Evolutionary conservation across 2,113 vertebrate species (phyloP), one percentile per base, ranked within the genome.

Genomic region (Neopipo cinnamomea): DNA sequence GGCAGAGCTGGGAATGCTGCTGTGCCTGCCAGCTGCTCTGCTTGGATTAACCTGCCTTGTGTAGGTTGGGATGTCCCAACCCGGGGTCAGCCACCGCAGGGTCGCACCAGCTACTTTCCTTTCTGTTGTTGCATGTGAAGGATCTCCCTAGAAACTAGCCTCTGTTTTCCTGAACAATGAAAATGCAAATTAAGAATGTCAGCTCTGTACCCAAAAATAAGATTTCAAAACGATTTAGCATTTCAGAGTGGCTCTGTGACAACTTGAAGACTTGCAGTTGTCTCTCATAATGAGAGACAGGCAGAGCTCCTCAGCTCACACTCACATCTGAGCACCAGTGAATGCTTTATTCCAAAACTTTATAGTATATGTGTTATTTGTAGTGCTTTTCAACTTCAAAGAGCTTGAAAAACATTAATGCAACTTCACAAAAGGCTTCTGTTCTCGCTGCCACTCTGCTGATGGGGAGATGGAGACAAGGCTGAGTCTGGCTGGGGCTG

Each of bases 351-450:
- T 82, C 89, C 82, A 4, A 56, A 88, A 84, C 76, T 96, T 94
- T 17, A 13, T 68, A 83, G 85, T 76, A 49, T 58, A 21, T 4
- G 8, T 47, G 90, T 88, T 96, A 94, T 80, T 90, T 96, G 78
- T 94, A 93, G 59, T 83, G 92, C 85, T 88, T 93, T 93, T 90
- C 68, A 59, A 61, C 93, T 94, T 96, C 90, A 94, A 95, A 96
- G 95, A 61, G 56, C 75, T 84, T 18, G 68, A 53, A 83, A 94
- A 90, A 77, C 49, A 84, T 88, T 74, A 83, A 81, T 67, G 79
- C 92, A 72, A 17, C 65, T 56, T 85, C 90, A 78, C 90, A 92
- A 93, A 94, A 94, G 63, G 59, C 78, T 89, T 83, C 88, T 91
- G 41, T 86, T 94, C 82, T 88, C 0, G 0, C 67, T 90, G 85